Conservation (phyloP, 2,888 invertebrate species). For the Rhimphoctona megacephalus region DNA sequence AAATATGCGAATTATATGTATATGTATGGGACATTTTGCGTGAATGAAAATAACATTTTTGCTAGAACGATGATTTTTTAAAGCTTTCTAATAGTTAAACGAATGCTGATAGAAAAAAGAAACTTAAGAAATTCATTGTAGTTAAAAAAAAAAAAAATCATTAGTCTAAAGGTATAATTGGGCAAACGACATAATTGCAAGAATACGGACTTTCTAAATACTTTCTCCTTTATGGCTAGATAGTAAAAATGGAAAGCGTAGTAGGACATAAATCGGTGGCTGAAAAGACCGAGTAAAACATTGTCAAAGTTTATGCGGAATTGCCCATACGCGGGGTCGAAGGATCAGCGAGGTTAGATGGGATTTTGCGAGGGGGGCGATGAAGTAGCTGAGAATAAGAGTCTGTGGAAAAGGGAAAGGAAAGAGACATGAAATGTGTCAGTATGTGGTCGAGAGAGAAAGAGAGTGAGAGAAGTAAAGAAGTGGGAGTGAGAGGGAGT, state of each 20-base stretch:
- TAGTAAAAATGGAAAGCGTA: background rate
- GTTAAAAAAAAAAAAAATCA: background rate
- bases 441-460: slow-evolving; percentile 19
- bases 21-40: slow-evolving; percentile 3
- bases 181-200: background rate
- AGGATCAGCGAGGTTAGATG: slow-evolving; percentile 53
- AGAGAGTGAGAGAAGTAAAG: slow-evolving; percentile 12
- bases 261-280: slow-evolving; percentile 2
- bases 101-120: background rate
- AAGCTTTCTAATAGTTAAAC: background rate
- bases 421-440: slow-evolving; percentile 37
- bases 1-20: slow-evolving; percentile 11
- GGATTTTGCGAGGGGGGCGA: slow-evolving; percentile 52
- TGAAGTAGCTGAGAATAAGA: slow-evolving; percentile 13
- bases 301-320: slow-evolving; percentile 33
- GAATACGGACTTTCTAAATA: background rate
- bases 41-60: background rate
- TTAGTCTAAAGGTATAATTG: background rate
- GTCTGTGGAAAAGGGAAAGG: slow-evolving; percentile 27
- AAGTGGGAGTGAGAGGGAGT: slow-evolving; percentile 12
- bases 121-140: background rate
- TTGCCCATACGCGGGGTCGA: slow-evolving; percentile 31
- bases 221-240: background rate
- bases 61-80: background rate
- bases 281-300: slow-evolving; percentile 13